Percentiles rank a stretch among this genome's conserved stretches.
Evolutionary conservation across 2,888 invertebrate genomes (phyloP).

Genomic region (Pimpla rufipes): DNA sequence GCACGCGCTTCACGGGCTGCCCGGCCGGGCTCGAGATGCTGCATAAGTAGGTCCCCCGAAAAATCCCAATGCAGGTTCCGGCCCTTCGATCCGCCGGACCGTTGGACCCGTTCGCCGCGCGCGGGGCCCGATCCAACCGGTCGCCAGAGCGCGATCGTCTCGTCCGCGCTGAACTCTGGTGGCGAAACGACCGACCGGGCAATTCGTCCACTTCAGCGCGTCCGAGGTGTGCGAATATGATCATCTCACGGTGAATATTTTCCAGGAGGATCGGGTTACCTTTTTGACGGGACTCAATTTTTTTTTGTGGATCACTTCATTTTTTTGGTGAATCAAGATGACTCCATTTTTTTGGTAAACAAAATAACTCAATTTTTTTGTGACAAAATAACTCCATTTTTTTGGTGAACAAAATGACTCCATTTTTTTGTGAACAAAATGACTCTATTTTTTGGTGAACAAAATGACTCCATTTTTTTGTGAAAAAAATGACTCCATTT

Average conservation of each 20-base stretch:
- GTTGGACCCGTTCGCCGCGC: constrained; percentile 33
- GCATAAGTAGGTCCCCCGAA: constrained; percentile 76
- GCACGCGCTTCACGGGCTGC: constrained; percentile 49
- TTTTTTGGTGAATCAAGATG: no score
- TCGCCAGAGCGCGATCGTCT: constrained; percentile 6
- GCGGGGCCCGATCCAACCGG: constrained; percentile 52
- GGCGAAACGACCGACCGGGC: background rate
- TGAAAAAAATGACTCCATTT: no score
- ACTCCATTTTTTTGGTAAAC: no score
- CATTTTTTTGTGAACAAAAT: no score
- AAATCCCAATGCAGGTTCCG: constrained; percentile 70
- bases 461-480: no score
- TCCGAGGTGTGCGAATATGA: background rate
- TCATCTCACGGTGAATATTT: background rate
- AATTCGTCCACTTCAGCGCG: background rate
- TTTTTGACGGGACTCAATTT: background rate
- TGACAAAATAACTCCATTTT: no score
- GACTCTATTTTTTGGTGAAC: no score
- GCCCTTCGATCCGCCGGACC: constrained; percentile 59
- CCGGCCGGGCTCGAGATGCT: constrained; percentile 34
- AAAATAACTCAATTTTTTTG: no score
- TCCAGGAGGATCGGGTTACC: background rate
- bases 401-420: no score
- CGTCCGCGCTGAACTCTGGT: background rate
- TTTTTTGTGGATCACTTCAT: no score